Conservation (phyloP, 2,113 vertebrate genomes). For the Oncorhynchus clarkii region DNA sequence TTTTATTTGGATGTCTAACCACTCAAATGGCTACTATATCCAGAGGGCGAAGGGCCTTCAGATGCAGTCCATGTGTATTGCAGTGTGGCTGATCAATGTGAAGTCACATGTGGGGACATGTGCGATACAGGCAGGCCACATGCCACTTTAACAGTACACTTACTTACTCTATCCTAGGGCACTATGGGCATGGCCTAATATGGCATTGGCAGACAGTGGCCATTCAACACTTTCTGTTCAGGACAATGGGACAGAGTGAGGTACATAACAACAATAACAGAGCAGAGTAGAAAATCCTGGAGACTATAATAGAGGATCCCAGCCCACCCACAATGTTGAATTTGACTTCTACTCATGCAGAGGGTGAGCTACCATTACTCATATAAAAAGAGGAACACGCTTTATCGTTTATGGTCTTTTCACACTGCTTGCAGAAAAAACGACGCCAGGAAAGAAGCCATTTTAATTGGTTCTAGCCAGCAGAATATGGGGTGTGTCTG, state of each 20-base stretch:
- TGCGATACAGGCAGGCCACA: conserved; percentile 1
- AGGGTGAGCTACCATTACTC: not conserved
- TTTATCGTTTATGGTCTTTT: too few relatives aligned
- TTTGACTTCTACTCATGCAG: not conserved
- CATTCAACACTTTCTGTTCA: not conserved
- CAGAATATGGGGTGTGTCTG: too few relatives aligned
- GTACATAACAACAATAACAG: not conserved
- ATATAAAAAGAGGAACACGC: not conserved
- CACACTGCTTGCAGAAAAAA: too few relatives aligned
- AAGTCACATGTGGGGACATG: conserved; percentile 7
- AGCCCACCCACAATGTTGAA: not conserved
- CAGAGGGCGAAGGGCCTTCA: not conserved
- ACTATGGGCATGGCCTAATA: not conserved
- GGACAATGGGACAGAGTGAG: conserved; percentile 3
- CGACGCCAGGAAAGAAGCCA: too few relatives aligned
- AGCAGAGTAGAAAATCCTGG: not conserved
- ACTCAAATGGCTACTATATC: conserved; percentile 14
- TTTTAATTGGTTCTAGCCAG: too few relatives aligned
- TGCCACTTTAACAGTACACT: conserved; percentile 7
- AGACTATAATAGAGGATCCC: not conserved
- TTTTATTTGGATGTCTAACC: conserved; percentile 13
- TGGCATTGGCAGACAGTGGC: not conserved
- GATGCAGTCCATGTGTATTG: conserved; percentile 28
- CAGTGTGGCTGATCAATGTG: conserved; percentile 19
- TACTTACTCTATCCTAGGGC: not conserved